phyloP scores from a whole-genome alignment of 2,797 vertebrate genomes.

The Synanceia verrucosa region DNA sequence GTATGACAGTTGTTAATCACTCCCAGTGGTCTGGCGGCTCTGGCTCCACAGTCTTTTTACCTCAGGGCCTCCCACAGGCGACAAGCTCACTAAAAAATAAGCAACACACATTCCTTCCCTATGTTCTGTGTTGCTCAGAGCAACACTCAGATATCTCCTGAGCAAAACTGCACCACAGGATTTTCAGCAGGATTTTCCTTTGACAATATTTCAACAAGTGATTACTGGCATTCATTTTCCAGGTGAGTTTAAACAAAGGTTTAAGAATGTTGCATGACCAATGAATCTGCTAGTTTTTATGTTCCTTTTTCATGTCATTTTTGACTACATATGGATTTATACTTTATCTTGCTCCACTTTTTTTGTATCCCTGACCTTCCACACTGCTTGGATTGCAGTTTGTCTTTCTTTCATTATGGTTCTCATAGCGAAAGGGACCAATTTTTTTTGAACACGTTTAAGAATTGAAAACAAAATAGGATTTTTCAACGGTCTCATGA shows the following conservation, averaged over 20 bases:
- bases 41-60: neutral
- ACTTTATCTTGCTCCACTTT: neutral
- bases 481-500: neutral
- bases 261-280: neutral
- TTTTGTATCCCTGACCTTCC: neutral
- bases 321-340: neutral
- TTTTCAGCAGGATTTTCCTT: slow-evolving; percentile 3
- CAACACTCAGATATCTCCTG: neutral
- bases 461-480: neutral
- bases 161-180: neutral
- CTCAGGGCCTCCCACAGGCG: slow-evolving; percentile 33
- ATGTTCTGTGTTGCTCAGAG: neutral
- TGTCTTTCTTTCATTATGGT: neutral
- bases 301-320: neutral
- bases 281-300: neutral
- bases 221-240: neutral
- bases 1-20: slow-evolving; percentile 49
- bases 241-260: slow-evolving; percentile 24
- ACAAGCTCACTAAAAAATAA: neutral
- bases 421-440: neutral
- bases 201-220: neutral
- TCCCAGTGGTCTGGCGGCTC: neutral
- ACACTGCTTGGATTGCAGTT: neutral
- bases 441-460: neutral
- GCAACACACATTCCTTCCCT: neutral